A percentile compares a stretch with the other conserved stretches of the same genome.
Evolutionary conservation across 2,797 vertebrate genomes (phyloP).

Genomic region (Dermochelys coriacea): DNA sequence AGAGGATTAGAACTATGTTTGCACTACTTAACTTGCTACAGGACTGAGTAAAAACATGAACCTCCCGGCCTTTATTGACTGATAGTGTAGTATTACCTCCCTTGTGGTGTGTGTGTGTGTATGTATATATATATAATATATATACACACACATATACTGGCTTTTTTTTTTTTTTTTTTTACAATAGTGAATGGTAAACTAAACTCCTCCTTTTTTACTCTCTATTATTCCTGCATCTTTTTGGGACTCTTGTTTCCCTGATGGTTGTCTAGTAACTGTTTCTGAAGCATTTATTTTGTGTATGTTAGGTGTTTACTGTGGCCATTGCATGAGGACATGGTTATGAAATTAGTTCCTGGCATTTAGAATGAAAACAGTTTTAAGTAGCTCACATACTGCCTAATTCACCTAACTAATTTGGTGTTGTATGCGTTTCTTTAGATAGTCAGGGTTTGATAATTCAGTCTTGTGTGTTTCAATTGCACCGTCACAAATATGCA

Average conservation of each 20-base stretch:
- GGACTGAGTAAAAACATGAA: background rate
- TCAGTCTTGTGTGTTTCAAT: background rate
- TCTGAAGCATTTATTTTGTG: background rate
- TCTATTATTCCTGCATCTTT: background rate
- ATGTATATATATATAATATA: too few species aligned
- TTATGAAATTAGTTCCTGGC: background rate
- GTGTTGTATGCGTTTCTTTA: background rate
- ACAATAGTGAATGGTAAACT: too few species aligned
- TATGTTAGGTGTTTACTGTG: background rate
- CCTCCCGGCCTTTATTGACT: background rate
- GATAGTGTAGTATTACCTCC: background rate
- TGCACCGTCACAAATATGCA: background rate
- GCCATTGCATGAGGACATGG: background rate
- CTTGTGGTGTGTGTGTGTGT: too few species aligned
- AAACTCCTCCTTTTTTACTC: background rate
- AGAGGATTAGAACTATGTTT: background rate
- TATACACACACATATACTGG: too few species aligned
- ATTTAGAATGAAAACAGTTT: background rate
- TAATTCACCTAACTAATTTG: background rate
- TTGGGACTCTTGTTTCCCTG: background rate
- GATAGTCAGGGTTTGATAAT: background rate
- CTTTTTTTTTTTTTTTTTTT: too few species aligned
- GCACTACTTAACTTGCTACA: background rate
- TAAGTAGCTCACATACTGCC: background rate
- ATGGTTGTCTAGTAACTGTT: background rate